Evolutionary conservation across 2,113 vertebrate genomes (phyloP).

Genomic region (Cochlearius cochlearius): DNA sequence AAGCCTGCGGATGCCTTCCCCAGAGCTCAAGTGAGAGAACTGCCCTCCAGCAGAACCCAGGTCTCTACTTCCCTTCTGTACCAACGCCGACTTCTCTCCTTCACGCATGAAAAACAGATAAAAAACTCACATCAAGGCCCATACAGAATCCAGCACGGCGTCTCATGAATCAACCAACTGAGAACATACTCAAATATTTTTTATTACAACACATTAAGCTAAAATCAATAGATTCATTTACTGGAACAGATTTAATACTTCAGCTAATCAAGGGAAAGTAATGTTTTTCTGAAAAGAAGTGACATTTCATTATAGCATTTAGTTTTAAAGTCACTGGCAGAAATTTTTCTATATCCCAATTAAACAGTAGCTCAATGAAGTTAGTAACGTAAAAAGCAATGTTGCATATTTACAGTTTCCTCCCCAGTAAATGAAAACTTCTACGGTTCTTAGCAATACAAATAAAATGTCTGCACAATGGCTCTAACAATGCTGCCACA

Average conservation of each 20-base stretch:
- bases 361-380: conserved; percentile 31
- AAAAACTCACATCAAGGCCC: neutral
- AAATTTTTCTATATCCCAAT: conserved; percentile 21
- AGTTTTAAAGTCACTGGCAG: conserved; percentile 18
- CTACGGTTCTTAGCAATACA: neutral
- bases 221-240: conserved; percentile 50
- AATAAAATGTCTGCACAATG: neutral
- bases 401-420: conserved; percentile 20
- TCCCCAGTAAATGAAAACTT: conserved; percentile 23
- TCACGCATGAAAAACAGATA: neutral
- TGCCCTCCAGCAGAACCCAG: neutral
- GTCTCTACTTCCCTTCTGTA: neutral
- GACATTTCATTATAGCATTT: conserved; percentile 33
- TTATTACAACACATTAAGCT: conserved; percentile 38
- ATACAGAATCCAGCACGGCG: neutral
- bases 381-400: conserved; percentile 33
- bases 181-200: conserved; percentile 43
- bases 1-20: neutral
- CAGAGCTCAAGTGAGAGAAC: neutral
- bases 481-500: neutral
- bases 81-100: neutral
- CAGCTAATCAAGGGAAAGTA: conserved; percentile 45
- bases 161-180: conserved; percentile 19
- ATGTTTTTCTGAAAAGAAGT: conserved; percentile 23
- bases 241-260: conserved; percentile 30